These are phyloP conservation scores for Acomys russatus DNA, from an alignment of 2,797 vertebrate species.

Conservation along the genomic window DNA sequence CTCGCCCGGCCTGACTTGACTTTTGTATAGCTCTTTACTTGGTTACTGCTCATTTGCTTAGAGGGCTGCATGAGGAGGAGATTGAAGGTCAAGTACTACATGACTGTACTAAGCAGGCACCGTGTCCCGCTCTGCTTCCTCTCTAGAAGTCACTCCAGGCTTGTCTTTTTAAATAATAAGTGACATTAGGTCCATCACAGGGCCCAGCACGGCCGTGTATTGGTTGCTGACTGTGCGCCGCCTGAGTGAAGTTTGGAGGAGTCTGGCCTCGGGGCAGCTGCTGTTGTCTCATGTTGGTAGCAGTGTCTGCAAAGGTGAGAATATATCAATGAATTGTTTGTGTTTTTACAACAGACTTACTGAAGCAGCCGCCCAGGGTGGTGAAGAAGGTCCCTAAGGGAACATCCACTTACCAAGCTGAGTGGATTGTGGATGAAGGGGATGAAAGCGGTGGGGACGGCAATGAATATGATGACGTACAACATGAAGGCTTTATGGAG, in stretches of 20 bases:
- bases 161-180: neutral
- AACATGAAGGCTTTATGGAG: slow-evolving; percentile 90
- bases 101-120: slow-evolving; percentile 38
- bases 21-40: neutral
- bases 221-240: slow-evolving; percentile 40
- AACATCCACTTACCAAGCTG: slow-evolving; percentile 97
- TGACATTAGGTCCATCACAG: neutral
- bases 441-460: slow-evolving; percentile 85
- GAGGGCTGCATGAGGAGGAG: neutral
- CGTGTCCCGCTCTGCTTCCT: neutral
- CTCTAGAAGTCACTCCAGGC: slow-evolving; percentile 31
- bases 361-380: slow-evolving; percentile 89
- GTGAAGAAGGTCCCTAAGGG: slow-evolving; percentile 96
- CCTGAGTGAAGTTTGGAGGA: slow-evolving; percentile 28
- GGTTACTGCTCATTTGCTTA: neutral
- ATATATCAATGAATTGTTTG: neutral
- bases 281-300: neutral
- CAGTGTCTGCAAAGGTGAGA: neutral
- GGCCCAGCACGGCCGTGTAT: slow-evolving; percentile 35
- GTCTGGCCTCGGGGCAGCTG: neutral
- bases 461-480: slow-evolving; percentile 87
- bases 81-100: neutral
- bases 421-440: slow-evolving; percentile 94
- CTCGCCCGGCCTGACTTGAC: too few relatives aligned
- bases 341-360: slow-evolving; percentile 89